Evolutionary conservation across 2,797 vertebrate genomes (phyloP).

Genomic region (Lophius americanus): DNA sequence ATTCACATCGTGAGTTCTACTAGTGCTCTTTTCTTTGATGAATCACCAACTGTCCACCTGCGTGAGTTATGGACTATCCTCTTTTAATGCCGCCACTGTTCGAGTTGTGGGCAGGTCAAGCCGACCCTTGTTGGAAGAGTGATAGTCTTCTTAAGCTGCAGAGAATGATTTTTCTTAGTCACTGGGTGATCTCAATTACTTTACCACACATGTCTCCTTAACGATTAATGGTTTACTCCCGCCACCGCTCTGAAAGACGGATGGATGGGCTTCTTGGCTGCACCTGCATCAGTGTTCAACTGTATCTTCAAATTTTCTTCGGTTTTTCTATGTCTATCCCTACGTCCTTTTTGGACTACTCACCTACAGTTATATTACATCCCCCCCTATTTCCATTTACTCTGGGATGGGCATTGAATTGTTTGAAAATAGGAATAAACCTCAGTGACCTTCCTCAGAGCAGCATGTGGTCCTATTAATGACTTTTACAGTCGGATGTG

Average conservation of each 20-base stretch:
- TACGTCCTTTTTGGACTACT: constrained; percentile 2
- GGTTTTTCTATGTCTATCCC: constrained; percentile 5
- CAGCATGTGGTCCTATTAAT: constrained; percentile 54
- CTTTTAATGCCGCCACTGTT: constrained; percentile 2
- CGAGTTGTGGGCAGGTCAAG: constrained; percentile 34
- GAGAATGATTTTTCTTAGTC: constrained; percentile 40
- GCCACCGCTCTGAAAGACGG: constrained; percentile 34
- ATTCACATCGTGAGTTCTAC: neutral
- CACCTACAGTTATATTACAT: constrained; percentile 1
- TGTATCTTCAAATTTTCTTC: constrained; percentile 28
- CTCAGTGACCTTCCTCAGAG: constrained; percentile 43
- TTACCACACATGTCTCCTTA: constrained; percentile 49
- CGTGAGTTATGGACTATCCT: constrained; percentile 25
- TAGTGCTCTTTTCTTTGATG: constrained; percentile 15
- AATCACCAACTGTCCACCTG: constrained; percentile 12
- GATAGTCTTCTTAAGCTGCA: constrained; percentile 35
- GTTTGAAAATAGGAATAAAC: constrained; percentile 47
- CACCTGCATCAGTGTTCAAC: constrained; percentile 51
- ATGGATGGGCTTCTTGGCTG: constrained; percentile 38
- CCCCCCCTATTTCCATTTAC: constrained; percentile 27
- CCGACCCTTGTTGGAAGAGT: constrained; percentile 44
- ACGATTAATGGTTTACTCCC: constrained; percentile 55
- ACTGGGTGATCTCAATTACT: constrained; percentile 56
- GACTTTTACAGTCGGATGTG: constrained; percentile 56
- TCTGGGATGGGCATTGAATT: constrained; percentile 47